phyloP scores from a whole-genome alignment of 2,797 vertebrate genomes.

The Chrosomus eos region DNA sequence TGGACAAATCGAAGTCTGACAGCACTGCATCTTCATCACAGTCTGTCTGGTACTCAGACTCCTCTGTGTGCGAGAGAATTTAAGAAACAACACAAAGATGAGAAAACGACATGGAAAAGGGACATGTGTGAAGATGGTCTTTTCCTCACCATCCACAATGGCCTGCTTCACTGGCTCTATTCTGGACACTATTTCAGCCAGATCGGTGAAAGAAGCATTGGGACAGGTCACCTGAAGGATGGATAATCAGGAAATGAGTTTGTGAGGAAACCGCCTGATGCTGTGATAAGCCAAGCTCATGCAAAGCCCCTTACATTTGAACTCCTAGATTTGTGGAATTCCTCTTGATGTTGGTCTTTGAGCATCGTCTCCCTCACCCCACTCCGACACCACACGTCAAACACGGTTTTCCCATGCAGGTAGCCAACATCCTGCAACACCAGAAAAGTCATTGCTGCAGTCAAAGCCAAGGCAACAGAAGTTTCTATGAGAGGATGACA shows the following conservation, averaged over 20 bases:
- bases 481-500: not conserved
- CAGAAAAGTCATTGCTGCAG: not conserved
- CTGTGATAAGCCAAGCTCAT: too few relatives aligned
- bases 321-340: conserved; percentile 84
- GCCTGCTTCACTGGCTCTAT: conserved; percentile 87
- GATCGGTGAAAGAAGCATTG: conserved; percentile 92
- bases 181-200: conserved; percentile 93
- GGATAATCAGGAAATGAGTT: conserved; percentile 14
- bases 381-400: conserved; percentile 89
- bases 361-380: conserved; percentile 90
- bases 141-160: conserved; percentile 80
- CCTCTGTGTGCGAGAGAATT: conserved; percentile 74
- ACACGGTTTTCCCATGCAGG: conserved; percentile 89
- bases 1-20: conserved; percentile 75
- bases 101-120: not conserved
- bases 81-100: conserved; percentile 9
- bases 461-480: not conserved
- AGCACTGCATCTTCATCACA: conserved; percentile 85
- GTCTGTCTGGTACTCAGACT: conserved; percentile 92
- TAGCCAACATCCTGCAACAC: conserved; percentile 88
- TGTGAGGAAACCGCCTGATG: not conserved
- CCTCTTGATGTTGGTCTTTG: conserved; percentile 86
- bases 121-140: not conserved
- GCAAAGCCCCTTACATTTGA: conserved; percentile 78
- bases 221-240: conserved; percentile 86